Base-by-base conservation (phyloP, 1,140 invertebrate species). In the Condylostylus longicornis region DNA sequence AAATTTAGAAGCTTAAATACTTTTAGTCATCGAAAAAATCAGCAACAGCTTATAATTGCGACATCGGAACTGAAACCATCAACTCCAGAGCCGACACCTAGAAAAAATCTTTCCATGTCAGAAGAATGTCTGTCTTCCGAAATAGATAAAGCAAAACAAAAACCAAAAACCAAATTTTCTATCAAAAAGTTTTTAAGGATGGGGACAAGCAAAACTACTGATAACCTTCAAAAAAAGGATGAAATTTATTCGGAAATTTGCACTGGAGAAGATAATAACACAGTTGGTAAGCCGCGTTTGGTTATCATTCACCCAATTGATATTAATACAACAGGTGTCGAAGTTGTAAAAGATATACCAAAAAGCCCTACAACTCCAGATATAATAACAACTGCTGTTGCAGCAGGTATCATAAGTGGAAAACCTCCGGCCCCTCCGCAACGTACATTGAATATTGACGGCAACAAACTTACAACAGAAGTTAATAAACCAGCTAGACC, bases 271-370 rank as follows among this genome's bases (percentile, higher is more conserved):
- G 56, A 59, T 12, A 41, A 47, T 12, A 43, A 44, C 31, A 15
- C 44, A 18, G 18, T 19, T 19, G 56, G 55, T 27, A 78, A 79
- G 49, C 76, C 77, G 0, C 66, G 81, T 14, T 62, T 84, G 8
- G 80, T 87, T 29, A 90, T 90, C 33, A 83, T 89, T 43, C 85
- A 90, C 69, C 85, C 85, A 10, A 63, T 82, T 35, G 83, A 90
- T 46, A 66, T 88, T 13, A 83, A 86, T 56, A 79, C 79, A 9
- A 74, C 76, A 3, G 76, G 65, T 15, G 79, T 84, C 0, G 77
- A 86, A 51, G 80, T 85, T 2, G 67, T 85, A 25, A 72, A 74
- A 47, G 69, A 70, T 30, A 70, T 69, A 42, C 66, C 55, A 7
- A 58, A 58, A 42, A 58, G 55, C 1, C 48, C 30, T 40, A 55